Base-by-base conservation (phyloP, 2,113 vertebrate genomes). In the Protobothrops flavoviridis region DNA sequence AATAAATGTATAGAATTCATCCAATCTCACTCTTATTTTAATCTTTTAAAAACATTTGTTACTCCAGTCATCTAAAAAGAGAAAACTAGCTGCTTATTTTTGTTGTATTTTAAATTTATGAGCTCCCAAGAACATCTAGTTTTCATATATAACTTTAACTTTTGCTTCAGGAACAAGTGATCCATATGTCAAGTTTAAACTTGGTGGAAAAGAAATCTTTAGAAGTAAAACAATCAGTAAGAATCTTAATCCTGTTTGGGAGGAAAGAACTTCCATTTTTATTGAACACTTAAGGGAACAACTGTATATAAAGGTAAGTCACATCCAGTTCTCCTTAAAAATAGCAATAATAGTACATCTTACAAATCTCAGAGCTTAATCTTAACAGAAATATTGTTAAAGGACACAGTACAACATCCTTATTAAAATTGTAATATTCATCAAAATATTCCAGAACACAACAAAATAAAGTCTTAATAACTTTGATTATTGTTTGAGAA, bases 171-270 rank as follows among this genome's bases (percentile, higher is more conserved):
- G 99, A 57, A 99, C 99, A 55, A 99, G 99, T 96, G 99, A 99
- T 96, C 99, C 99, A 0, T 99, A 99, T 11, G 99, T 99, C 95
- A 99, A 99, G 97, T 99, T 99, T 97, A 99, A 99, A 97, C 98
- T 99, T n/a, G 98, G 98, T 96, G 97, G 99, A 95, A 99, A 99
- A 95, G 99, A 99, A 96, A 98, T 99, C 90, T 99, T 99, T 97
- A 99, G 99, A 97, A 99, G 99, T 97, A 99, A 98, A 97, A 99
- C 98, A 94, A 98, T 99, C 97, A 98, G 99, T 93, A 99, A 99
- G 97, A 99, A 99, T 95, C 98, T 99, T 92, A 99, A 99, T 95
- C 99, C 99, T 21, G 98, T 99, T 52, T 99, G 99, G 99, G 99
- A 99, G 4, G 99, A 99, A 97, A 98, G 98, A 96, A 93, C 98